phyloP scores from a whole-genome alignment of 2,797 vertebrate genomes.

The Paramormyrops hopkinsi region DNA sequence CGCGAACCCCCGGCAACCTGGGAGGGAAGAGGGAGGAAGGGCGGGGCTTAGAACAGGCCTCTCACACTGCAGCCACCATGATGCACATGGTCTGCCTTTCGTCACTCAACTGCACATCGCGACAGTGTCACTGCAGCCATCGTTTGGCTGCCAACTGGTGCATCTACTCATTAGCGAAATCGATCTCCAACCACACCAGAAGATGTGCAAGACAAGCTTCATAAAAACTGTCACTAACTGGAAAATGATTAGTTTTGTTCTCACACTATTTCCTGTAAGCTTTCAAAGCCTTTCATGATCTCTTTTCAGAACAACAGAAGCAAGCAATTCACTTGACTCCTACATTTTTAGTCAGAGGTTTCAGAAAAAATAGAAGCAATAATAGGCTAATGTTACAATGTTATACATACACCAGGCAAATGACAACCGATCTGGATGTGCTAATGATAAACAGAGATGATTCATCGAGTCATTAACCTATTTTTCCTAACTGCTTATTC shows the following conservation, averaged over 20 bases:
- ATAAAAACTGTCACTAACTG: not conserved
- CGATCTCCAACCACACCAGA: not conserved
- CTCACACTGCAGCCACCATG: not conserved
- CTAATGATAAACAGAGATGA: not conserved
- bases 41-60: not conserved
- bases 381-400: not conserved
- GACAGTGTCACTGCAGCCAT: not conserved
- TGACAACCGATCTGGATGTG: not conserved
- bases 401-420: not conserved
- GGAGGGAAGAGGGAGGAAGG: conserved; percentile 14
- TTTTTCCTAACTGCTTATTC: not conserved
- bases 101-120: not conserved
- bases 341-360: not conserved
- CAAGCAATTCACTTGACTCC: not conserved
- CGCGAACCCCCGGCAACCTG: conserved; percentile 61
- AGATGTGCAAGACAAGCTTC: not conserved
- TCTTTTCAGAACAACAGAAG: not conserved
- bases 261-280: not conserved
- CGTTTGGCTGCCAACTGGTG: not conserved
- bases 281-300: not conserved
- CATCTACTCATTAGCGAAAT: not conserved
- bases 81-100: not conserved
- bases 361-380: not conserved
- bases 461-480: not conserved
- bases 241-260: not conserved